Percentiles rank a stretch among this genome's conserved stretches.
These are phyloP conservation scores for Heliangelus exortis DNA, from an alignment of 2,797 vertebrate genomes.

Conservation along the genomic window DNA sequence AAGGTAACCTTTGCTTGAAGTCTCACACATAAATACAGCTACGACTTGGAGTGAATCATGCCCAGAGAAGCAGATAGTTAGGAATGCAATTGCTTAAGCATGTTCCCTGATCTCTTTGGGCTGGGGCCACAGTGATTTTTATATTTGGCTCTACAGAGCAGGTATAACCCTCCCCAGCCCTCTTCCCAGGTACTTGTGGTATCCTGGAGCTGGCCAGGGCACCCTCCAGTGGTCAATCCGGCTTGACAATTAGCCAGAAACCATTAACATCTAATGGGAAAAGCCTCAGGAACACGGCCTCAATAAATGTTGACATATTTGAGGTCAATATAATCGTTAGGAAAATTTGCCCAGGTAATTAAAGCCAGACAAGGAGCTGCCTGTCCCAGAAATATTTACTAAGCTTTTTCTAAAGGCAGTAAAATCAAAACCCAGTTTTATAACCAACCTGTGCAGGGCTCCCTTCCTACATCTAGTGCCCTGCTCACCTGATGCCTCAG, in stretches of 20 bases:
- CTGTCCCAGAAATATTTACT: conserved; percentile 47
- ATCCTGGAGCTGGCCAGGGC: conserved; percentile 26
- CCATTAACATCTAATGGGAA: conserved; percentile 66
- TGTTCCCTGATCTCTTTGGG: conserved; percentile 56
- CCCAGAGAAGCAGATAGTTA: conserved; percentile 47
- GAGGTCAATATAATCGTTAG: conserved; percentile 68
- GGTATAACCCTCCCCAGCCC: neutral
- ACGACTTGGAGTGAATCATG: neutral
- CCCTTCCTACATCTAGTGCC: neutral
- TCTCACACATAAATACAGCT: neutral
- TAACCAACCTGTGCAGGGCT: neutral
- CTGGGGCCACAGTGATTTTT: conserved; percentile 22
- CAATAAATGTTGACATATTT: conserved; percentile 65
- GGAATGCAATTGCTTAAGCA: conserved; percentile 27
- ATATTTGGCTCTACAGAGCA: neutral
- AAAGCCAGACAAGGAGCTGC: conserved; percentile 67
- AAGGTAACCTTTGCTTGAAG: neutral
- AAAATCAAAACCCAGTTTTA: conserved; percentile 1
- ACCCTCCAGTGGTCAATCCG: conserved; percentile 45
- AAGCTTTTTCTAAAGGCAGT: conserved; percentile 41
- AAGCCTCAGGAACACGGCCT: conserved; percentile 66
- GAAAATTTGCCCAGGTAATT: conserved; percentile 70
- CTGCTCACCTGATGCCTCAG: neutral
- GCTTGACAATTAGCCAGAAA: conserved; percentile 66
- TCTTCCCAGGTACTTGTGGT: conserved; percentile 57